These are phyloP conservation scores for Electrophaes corylata DNA, from an alignment of 2,888 invertebrate species.

Conservation along the genomic window DNA sequence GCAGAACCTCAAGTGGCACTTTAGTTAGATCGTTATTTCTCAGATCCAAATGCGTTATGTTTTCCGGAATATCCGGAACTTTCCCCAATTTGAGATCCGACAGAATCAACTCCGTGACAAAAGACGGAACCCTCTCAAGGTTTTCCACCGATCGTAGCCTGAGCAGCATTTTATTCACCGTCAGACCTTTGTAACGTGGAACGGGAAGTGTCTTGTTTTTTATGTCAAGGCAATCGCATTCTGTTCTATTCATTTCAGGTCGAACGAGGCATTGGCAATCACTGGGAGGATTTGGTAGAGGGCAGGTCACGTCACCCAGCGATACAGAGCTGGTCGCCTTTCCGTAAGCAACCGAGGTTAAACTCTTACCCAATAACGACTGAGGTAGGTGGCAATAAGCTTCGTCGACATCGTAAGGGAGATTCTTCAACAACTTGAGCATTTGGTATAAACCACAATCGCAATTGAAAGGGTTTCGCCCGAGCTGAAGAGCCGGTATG, in stretches of 20 bases:
- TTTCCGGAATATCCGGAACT: slow-evolving; percentile 11
- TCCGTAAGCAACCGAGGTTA: slow-evolving; percentile 10
- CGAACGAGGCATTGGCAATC: slow-evolving; percentile 23
- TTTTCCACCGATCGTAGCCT: background rate
- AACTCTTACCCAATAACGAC: background rate
- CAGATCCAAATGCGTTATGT: slow-evolving; percentile 27
- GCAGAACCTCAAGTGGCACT: slow-evolving; percentile 16
- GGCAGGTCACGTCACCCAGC: slow-evolving; percentile 22
- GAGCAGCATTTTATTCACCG: slow-evolving; percentile 11
- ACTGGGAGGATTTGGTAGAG: slow-evolving; percentile 7
- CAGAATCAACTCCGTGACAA: slow-evolving; percentile 16
- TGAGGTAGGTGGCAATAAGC: slow-evolving; percentile 29
- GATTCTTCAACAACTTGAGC: slow-evolving; percentile 13
- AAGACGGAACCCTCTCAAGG: slow-evolving; percentile 2
- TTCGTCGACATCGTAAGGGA: background rate
- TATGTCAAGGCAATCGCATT: slow-evolving; percentile 20
- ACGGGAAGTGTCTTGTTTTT: slow-evolving; percentile 13
- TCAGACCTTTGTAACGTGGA: background rate
- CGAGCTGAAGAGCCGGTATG: slow-evolving; percentile 13
- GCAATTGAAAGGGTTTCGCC: slow-evolving; percentile 38
- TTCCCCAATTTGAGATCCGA: slow-evolving; percentile 3
- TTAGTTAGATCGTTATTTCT: slow-evolving; percentile 20
- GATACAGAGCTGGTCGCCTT: slow-evolving; percentile 10
- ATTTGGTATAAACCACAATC: slow-evolving; percentile 35
- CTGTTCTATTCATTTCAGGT: slow-evolving; percentile 17